Percentiles rank a stretch among this genome's conserved stretches.
phyloP scores from a whole-genome alignment of 2,888 invertebrate genomes.

The Hypselothyrea guttata region DNA sequence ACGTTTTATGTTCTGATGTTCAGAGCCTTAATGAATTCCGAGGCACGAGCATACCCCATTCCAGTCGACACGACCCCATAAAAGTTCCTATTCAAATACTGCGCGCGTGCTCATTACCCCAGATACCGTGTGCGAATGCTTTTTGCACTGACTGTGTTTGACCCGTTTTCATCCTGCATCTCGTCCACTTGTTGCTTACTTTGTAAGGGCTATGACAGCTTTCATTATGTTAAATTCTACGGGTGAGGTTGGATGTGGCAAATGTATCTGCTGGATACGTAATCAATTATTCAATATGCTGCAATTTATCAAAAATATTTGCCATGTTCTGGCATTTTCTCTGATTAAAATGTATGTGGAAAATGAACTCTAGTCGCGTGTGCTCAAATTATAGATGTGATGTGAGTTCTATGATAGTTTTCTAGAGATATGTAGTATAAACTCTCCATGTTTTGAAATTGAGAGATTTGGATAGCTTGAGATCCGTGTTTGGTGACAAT shows the following conservation, averaged over 20 bases:
- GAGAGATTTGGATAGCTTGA: too few relatives aligned
- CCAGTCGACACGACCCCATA: background rate
- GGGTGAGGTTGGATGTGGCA: constrained; percentile 15
- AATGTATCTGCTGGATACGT: constrained; percentile 46
- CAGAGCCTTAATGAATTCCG: constrained; percentile 67
- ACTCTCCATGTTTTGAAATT: too few relatives aligned
- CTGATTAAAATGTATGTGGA: too few relatives aligned
- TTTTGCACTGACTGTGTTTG: constrained; percentile 41
- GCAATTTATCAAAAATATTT: constrained; percentile 20
- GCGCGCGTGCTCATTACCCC: constrained; percentile 61
- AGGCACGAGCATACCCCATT: constrained; percentile 40
- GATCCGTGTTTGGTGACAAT: too few relatives aligned
- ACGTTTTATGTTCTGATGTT: constrained; percentile 34
- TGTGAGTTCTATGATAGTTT: too few relatives aligned
- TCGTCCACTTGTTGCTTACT: constrained; percentile 56
- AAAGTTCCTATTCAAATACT: constrained; percentile 11
- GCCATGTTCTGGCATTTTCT: too few relatives aligned
- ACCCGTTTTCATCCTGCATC: constrained; percentile 27
- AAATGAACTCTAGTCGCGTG: too few relatives aligned
- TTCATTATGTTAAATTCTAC: constrained; percentile 8
- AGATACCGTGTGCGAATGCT: constrained; percentile 47
- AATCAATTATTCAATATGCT: constrained; percentile 58
- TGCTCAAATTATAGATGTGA: too few relatives aligned
- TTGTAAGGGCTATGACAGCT: constrained; percentile 42
- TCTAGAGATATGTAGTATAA: too few relatives aligned